Conservation (phyloP, 1,140 invertebrate genomes). For the Drosophila malerkotliana region DNA sequence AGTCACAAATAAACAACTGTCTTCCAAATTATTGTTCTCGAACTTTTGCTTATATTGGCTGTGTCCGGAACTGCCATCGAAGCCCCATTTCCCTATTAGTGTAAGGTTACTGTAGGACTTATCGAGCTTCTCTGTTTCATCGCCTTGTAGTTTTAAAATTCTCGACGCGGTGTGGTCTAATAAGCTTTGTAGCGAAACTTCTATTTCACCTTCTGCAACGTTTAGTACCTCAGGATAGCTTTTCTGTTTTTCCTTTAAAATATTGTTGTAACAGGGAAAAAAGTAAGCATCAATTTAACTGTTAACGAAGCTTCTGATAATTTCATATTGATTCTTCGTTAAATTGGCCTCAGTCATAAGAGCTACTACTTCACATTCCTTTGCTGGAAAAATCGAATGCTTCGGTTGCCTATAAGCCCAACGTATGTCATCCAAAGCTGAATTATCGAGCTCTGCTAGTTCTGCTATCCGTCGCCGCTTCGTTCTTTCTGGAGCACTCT, state of each 20-base stretch:
- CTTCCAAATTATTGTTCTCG: neutral
- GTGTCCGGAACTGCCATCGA: neutral
- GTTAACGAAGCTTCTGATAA: too few relatives aligned
- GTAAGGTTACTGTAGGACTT: neutral
- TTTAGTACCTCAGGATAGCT: constrained; percentile 4
- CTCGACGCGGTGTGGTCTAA: constrained; percentile 13
- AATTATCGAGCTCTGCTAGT: too few relatives aligned
- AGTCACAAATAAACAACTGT: neutral
- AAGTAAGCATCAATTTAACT: too few relatives aligned
- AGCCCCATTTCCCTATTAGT: neutral
- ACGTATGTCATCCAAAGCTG: too few relatives aligned
- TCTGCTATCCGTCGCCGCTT: too few relatives aligned
- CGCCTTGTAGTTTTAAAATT: constrained; percentile 15
- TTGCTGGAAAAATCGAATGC: too few relatives aligned
- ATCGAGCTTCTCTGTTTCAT: neutral
- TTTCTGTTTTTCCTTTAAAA: neutral
- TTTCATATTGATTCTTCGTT: too few relatives aligned
- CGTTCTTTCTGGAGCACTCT: too few relatives aligned
- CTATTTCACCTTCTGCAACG: constrained; percentile 6
- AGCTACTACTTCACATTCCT: too few relatives aligned
- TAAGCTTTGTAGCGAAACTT: constrained; percentile 9
- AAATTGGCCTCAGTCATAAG: too few relatives aligned
- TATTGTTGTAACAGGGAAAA: too few relatives aligned
- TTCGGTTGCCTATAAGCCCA: too few relatives aligned
- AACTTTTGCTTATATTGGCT: neutral